phyloP scores from a whole-genome alignment of 2,888 invertebrate species.

The Trachelus stipa region DNA sequence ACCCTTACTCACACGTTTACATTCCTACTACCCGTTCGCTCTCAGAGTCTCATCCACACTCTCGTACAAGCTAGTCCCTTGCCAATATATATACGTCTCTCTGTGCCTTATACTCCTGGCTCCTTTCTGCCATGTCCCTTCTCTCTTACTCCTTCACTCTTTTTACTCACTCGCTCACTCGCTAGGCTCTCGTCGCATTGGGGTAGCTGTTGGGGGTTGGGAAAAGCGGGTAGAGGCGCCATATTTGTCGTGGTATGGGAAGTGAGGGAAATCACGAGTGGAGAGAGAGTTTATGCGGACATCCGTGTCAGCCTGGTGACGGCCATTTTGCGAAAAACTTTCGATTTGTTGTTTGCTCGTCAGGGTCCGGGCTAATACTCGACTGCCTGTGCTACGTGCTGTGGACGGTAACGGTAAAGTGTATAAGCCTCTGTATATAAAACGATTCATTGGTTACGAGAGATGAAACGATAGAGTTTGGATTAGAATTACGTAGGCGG shows the following conservation, averaged over 20 bases:
- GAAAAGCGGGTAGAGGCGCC: slow-evolving; percentile 64
- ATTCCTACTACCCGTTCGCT: slow-evolving; percentile 15
- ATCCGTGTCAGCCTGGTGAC: slow-evolving; percentile 64
- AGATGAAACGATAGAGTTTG: background rate
- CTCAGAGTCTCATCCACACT: slow-evolving; percentile 16
- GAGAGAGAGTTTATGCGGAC: slow-evolving; percentile 61
- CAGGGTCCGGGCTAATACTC: slow-evolving; percentile 57
- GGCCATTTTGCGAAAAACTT: slow-evolving; percentile 67
- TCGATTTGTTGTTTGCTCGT: slow-evolving; percentile 54
- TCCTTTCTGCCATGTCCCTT: slow-evolving; percentile 21
- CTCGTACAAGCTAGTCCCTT: slow-evolving; percentile 4
- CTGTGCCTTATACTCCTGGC: slow-evolving; percentile 38
- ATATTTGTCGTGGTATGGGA: slow-evolving; percentile 65
- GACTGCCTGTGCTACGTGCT: slow-evolving; percentile 50
- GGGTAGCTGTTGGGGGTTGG: slow-evolving; percentile 45
- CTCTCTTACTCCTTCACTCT: slow-evolving; percentile 32
- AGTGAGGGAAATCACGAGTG: slow-evolving; percentile 65
- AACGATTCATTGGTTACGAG: background rate
- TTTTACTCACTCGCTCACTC: slow-evolving; percentile 20
- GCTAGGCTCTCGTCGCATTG: slow-evolving; percentile 16
- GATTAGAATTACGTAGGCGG: background rate
- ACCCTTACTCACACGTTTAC: background rate
- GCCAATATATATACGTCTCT: background rate
- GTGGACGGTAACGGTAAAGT: background rate
- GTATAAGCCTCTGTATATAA: background rate